Percentiles rank a stretch among this genome's conserved stretches.
phyloP scores from a whole-genome alignment of 2,888 invertebrate species.

The Plemyria rubiginata region DNA sequence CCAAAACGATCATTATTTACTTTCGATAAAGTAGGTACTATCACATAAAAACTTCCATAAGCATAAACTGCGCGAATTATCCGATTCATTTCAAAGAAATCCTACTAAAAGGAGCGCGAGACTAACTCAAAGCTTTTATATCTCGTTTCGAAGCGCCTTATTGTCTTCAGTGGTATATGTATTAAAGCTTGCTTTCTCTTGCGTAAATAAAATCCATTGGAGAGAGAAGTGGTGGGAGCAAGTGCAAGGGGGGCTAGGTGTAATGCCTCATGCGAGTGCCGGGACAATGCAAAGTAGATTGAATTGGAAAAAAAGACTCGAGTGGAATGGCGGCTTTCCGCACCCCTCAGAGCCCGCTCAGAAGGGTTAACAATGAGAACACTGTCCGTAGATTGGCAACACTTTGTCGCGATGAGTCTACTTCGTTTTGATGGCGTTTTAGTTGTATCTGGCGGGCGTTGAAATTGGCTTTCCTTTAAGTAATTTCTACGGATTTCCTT shows the following conservation, averaged over 20 bases:
- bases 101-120: slow-evolving; percentile 79
- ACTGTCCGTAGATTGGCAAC: slow-evolving; percentile 62
- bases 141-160: slow-evolving; percentile 81
- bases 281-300: slow-evolving; percentile 85
- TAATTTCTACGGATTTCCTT: slow-evolving; percentile 6
- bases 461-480: slow-evolving; percentile 19
- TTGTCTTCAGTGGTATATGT: slow-evolving; percentile 83
- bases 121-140: slow-evolving; percentile 85
- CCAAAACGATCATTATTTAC: slow-evolving; percentile 63
- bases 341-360: slow-evolving; percentile 65
- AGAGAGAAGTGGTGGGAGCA: slow-evolving; percentile 74
- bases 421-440: slow-evolving; percentile 35
- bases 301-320: slow-evolving; percentile 82
- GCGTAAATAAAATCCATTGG: slow-evolving; percentile 84
- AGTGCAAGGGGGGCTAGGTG: slow-evolving; percentile 78
- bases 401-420: slow-evolving; percentile 46
- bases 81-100: slow-evolving; percentile 84
- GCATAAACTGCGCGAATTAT: slow-evolving; percentile 81
- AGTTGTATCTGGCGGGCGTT: slow-evolving; percentile 26
- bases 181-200: slow-evolving; percentile 83
- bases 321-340: slow-evolving; percentile 75
- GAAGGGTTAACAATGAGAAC: slow-evolving; percentile 76
- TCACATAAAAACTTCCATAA: slow-evolving; percentile 67
- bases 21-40: slow-evolving; percentile 69
- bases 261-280: slow-evolving; percentile 82